Percentiles rank a stretch among this genome's conserved stretches.
Conservation (phyloP, 2,113 vertebrate genomes). For the Protobothrops mucrosquamatus region DNA sequence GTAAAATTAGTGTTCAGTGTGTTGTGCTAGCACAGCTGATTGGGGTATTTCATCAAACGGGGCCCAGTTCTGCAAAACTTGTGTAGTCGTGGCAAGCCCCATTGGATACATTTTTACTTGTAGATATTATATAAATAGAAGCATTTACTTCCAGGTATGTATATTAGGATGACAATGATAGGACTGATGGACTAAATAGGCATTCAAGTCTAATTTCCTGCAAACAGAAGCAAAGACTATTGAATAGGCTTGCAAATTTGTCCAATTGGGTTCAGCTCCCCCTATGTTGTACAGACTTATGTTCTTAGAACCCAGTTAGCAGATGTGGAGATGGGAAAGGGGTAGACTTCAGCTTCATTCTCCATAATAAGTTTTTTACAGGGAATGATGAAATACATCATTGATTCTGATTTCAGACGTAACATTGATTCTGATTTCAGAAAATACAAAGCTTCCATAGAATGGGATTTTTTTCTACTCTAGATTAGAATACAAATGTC, state of each 20-base stretch:
- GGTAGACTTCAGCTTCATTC: not conserved
- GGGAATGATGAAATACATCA: not conserved
- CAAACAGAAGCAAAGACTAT: not conserved
- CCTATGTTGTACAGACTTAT: not conserved
- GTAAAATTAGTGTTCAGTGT: not conserved
- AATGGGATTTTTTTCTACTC: not conserved
- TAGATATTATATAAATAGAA: not conserved
- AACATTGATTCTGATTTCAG: not conserved
- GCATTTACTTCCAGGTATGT: not conserved
- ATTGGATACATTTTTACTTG: not conserved
- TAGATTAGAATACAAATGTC: not conserved
- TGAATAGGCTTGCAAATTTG: not conserved
- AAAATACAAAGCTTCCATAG: not conserved
- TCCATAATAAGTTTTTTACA: not conserved
- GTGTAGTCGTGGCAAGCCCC: not conserved
- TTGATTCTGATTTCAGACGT: not conserved
- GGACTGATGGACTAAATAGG: not conserved
- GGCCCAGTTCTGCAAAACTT: not conserved
- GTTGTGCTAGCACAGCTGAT: not conserved
- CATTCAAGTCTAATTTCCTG: not conserved
- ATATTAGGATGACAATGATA: not conserved
- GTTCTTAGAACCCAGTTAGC: not conserved
- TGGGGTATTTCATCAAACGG: not conserved
- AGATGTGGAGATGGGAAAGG: not conserved
- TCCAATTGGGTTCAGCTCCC: not conserved